A percentile compares a stretch with the other conserved stretches of the same genome.
phyloP scores from a whole-genome alignment of 2,113 vertebrate genomes.

The Xenopus tropicalis region DNA sequence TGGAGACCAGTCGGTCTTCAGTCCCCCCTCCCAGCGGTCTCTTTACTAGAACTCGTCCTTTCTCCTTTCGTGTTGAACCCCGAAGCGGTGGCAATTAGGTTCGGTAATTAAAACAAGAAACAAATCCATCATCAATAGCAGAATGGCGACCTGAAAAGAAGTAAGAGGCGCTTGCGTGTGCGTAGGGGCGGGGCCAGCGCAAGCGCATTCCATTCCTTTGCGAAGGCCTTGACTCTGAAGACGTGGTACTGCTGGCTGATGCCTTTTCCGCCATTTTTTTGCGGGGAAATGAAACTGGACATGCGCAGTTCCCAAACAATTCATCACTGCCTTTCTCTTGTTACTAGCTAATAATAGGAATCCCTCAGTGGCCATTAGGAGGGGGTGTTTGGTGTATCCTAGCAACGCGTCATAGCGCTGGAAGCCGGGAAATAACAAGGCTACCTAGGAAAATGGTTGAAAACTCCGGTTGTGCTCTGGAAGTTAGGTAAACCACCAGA shows the following conservation, averaged over 20 bases:
- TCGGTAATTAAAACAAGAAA: too few species aligned
- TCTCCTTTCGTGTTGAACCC: neutral
- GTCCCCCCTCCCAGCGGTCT: neutral
- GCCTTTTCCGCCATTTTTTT: neutral
- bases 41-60: neutral
- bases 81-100: neutral
- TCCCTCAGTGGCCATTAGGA: neutral
- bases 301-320: neutral
- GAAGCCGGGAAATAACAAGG: too few species aligned
- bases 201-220: accelerated
- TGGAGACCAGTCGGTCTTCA: neutral
- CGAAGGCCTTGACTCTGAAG: neutral
- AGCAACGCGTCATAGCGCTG: slow-evolving; percentile 10
- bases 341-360: neutral
- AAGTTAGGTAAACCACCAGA: slow-evolving; percentile 23
- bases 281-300: neutral
- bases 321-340: too few species aligned
- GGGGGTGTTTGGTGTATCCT: slow-evolving; percentile 7
- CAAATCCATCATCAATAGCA: slow-evolving; percentile 20
- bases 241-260: neutral
- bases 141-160: slow-evolving; percentile 38
- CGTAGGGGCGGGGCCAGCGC: neutral
- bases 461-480: slow-evolving; percentile 8
- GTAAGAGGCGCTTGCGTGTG: neutral
- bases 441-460: slow-evolving; percentile 4